Base-by-base conservation (phyloP, 2,113 vertebrate species). In the Typhlomys cinereus region DNA sequence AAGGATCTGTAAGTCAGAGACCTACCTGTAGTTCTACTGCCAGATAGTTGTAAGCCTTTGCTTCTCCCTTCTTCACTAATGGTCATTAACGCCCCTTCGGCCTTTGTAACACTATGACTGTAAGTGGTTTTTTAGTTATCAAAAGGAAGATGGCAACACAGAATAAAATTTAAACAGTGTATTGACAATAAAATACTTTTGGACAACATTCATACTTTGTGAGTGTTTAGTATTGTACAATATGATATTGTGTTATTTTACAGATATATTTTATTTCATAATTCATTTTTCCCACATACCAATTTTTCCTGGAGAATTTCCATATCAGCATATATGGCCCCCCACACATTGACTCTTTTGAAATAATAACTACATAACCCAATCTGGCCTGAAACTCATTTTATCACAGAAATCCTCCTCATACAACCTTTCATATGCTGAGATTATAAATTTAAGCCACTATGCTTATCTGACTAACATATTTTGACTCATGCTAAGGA, bases 271-370 rank as follows among this genome's bases (percentile, higher is more conserved):
- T 11, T 52, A 41, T 18, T 1, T n/a, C 25, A 34, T 17, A 41
- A 61, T 85, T 91, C 21, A 59, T 79, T 79, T 57, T 80, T 59
- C 2, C 20, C 21, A 71, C 70, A 31, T 69, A 44, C 48, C 4
- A 64, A 15, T 69, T 94, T 81, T 75, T 87, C 64, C 52, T 83
- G 25, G 67, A 93, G 71, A 76, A 34, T 7, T 87, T 74, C 59
- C 29, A 27, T 44, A 8, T 69, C 18, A 67, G 64, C 10, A 23
- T 10, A 12, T 7, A 59, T 25, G 1, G 36, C 5, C 41, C 34
- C 39, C 39, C 18, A 57, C 12, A 85, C n/a, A 46, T 62, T 64
- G 5, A 48, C 23, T 14, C 34, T 48, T 61, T 74, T 64, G 80
- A 82, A 44, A 48, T 50, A 17, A 31, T 44, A 21, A 44, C 44